Percentiles rank a stretch among this genome's conserved stretches.
Conservation (phyloP, 1,140 invertebrate species). For the Maconellicoccus hirsutus region DNA sequence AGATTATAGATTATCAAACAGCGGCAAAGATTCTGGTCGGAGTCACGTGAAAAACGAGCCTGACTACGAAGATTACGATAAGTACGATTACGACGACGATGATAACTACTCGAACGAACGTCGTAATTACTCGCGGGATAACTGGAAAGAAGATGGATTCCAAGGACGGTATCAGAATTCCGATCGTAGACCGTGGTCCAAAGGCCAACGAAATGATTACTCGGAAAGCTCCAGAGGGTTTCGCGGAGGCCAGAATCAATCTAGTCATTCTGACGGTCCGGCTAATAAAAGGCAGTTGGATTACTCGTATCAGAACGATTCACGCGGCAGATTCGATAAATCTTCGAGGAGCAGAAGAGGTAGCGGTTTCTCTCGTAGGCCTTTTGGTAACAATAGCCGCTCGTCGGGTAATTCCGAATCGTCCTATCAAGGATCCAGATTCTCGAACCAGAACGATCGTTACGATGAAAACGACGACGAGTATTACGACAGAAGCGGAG, state of each 20-base stretch:
- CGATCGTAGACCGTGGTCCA: background rate
- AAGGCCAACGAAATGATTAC: slow-evolving; percentile 16
- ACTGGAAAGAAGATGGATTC: slow-evolving; percentile 23
- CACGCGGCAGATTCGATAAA: background rate
- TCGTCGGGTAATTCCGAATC: slow-evolving; percentile 9
- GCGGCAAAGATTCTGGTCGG: background rate
- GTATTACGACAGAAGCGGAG: slow-evolving; percentile 5
- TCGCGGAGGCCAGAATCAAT: background rate
- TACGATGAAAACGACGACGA: slow-evolving; percentile 10
- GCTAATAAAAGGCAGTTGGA: background rate
- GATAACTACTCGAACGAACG: background rate
- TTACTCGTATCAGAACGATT: background rate
- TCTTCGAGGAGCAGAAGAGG: slow-evolving; percentile 12
- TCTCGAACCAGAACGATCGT: background rate
- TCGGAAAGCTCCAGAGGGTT: background rate
- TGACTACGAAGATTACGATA: slow-evolving; percentile 12
- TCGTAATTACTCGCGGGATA: slow-evolving; percentile 13
- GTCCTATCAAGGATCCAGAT: slow-evolving; percentile 14
- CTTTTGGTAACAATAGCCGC: background rate
- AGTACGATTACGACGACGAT: slow-evolving; percentile 17
- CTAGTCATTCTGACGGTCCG: background rate
- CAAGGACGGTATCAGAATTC: background rate
- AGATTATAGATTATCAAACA: background rate
- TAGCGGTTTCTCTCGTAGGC: background rate
- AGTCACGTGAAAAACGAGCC: slow-evolving; percentile 7